Evolutionary conservation across 2,888 invertebrate species (phyloP), one percentile per base, ranked within the genome.

Genomic region (Habroteleia sp.): DNA sequence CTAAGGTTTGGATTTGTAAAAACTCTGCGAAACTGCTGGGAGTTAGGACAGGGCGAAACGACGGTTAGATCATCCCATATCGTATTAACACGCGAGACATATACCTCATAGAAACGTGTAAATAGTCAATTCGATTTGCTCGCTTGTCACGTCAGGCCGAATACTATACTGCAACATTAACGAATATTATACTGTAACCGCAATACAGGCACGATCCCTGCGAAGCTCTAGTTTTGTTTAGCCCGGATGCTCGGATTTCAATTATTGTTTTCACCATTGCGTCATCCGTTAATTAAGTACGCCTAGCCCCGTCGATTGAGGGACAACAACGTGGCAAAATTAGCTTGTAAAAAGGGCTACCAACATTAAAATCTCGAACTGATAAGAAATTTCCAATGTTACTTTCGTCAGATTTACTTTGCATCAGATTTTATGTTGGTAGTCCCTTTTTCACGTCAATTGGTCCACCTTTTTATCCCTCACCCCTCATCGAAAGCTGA

Each of bases 11-110:
- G 17, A 56, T 56, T 31, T 42, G 56, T 29, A 42, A 31, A 42
- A 56, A 31, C 23, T 31, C 16, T 41, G 16, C 13, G 10, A 35
- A 35, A 46, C 25, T 46, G 44, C 20, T 62, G 46, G 20, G 3
- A 37, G 39, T 16, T 29, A 48, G 41, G 27, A 3, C 31, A 62
- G 20, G 8, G 11, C 37, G n/a, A 35, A 8, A 35, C 11, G 23
- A 23, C 23, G 46, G 62, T 68, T 60, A 60, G 52, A 52, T 54
- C 79, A 79, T 79, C 79, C 79, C 82, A 83, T 83, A 82, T 83
- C 82, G 81, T 81, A 82, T 78, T 77, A 63, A 69, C 37, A 80
- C 74, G 80, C 79, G 74, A 82, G 74, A 80, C 81, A 81, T 66
- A 58, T 84, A 84, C 82, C 82, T 84, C 83, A 74, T 68, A 68